Evolutionary conservation across 2,797 vertebrate species (phyloP), one percentile per base, ranked within the genome.

Genomic region (Gambusia yucatana): DNA sequence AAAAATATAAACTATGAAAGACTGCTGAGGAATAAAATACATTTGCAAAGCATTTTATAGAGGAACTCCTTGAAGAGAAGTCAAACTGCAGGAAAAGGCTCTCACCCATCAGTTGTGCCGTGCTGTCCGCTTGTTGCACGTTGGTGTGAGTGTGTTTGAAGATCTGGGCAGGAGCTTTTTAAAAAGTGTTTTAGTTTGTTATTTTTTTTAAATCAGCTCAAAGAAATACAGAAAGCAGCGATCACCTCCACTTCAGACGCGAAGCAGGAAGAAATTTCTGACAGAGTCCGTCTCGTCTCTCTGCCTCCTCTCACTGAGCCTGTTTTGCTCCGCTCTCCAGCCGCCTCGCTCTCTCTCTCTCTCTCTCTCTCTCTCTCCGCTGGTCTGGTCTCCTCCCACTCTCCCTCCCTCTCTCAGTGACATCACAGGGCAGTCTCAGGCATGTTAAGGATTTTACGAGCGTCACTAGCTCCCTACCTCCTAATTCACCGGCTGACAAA

Each of bases 341-440:
- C 94, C 93, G 91, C 91, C 90, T 89, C 87, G 52, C 92, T 81
- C 84, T 48, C 61, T 59, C 80, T 46, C 84, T 65, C 61, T 61
- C 80, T 48, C 83, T 77, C 88, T 87, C 84, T 65, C 61, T 61
- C 80, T 48, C 83, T 77, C 88, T 87, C 81, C 72, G 57, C 43
- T 85, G 77, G 86, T 84, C 83, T 80, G 72, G 85, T 90, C 86
- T 85, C 88, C 90, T 91, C 91, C 86, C 87, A 82, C 87, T 76
- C 81, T 67, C 61, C 72, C 82, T 67, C 82, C 52, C 82, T n/a
- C 83, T 78, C 86, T 80, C 86, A 72, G 90, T 96, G 95, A 96
- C 95, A 96, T 96, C 95, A 96, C 91, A 96, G 93, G 91, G 91
- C 93, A 92, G 94, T 95, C 92, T 95, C 92, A 93, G 94, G 95